A percentile compares a stretch with the other conserved stretches of the same genome.
Evolutionary conservation across 2,113 vertebrate genomes (phyloP).

Genomic region (Cacatua alba): DNA sequence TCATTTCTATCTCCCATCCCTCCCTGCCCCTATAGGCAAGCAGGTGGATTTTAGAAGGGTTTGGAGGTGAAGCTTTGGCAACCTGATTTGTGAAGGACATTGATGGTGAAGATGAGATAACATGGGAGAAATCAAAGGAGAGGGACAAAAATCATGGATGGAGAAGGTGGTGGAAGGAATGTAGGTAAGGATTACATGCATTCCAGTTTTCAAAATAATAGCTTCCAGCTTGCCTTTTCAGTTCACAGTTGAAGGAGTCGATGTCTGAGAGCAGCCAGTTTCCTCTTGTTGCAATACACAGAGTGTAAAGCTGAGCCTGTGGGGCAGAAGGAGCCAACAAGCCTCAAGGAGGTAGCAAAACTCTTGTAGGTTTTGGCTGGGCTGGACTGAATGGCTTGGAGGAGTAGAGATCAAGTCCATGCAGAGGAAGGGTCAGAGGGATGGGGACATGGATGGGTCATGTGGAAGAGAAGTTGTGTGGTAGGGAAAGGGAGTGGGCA

Average conservation of each 20-base stretch:
- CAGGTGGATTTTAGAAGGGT: not conserved
- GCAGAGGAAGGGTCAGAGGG: not conserved
- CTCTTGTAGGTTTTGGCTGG: not conserved
- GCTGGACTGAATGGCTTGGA: not conserved
- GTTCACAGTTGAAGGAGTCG: not conserved
- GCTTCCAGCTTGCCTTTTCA: not conserved
- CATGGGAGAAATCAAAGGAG: not conserved
- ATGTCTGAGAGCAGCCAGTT: not conserved
- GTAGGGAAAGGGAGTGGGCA: not conserved
- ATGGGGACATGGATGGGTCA: fast-evolving
- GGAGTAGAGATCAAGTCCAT: not conserved
- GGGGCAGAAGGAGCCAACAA: not conserved
- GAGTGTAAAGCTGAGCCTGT: fast-evolving
- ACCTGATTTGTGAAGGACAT: not conserved
- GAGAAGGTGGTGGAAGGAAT: not conserved
- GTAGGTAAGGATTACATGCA: not conserved
- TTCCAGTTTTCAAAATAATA: not conserved
- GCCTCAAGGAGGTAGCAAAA: fast-evolving
- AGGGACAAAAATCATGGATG: not conserved
- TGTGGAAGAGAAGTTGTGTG: not conserved
- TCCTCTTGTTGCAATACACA: not conserved
- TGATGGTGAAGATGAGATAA: not conserved
- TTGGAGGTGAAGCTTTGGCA: not conserved
- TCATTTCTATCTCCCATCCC: not conserved
- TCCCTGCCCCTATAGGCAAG: not conserved